Conservation (phyloP, 2,113 vertebrate species). For the Chaetorhynchus papuensis region DNA sequence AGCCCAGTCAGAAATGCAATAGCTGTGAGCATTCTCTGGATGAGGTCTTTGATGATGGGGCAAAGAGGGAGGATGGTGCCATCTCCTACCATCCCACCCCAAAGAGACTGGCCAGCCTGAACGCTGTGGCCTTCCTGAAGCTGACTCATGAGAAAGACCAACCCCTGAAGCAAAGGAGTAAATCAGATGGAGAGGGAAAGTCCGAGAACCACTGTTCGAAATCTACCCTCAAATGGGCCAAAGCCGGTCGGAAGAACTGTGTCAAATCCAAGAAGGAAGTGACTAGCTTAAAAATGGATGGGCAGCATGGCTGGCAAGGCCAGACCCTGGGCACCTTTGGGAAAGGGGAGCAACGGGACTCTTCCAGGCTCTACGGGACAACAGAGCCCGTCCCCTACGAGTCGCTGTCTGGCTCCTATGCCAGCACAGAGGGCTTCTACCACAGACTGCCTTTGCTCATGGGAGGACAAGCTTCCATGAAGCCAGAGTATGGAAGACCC, state of each 20-base stretch:
- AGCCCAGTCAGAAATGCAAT: slow-evolving; percentile 54
- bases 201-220: slow-evolving; percentile 55
- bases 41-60: slow-evolving; percentile 64
- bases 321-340: slow-evolving; percentile 17
- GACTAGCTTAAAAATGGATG: slow-evolving; percentile 70
- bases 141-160: slow-evolving; percentile 84
- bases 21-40: slow-evolving; percentile 65
- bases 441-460: slow-evolving; percentile 90
- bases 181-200: slow-evolving; percentile 53
- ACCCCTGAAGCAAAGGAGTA: slow-evolving; percentile 67
- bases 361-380: slow-evolving; percentile 15
- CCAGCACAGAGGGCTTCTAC: slow-evolving; percentile 81
- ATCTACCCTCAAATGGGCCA: slow-evolving; percentile 72
- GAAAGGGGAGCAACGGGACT: slow-evolving; percentile 49
- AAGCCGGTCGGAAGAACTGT: slow-evolving; percentile 76
- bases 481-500: slow-evolving; percentile 78
- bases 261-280: slow-evolving; percentile 80
- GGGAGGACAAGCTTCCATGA: slow-evolving; percentile 82
- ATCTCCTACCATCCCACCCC: slow-evolving; percentile 78
- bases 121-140: slow-evolving; percentile 90
- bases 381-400: slow-evolving; percentile 56
- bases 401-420: slow-evolving; percentile 81
- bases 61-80: slow-evolving; percentile 63
- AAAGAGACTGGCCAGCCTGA: slow-evolving; percentile 93
- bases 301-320: slow-evolving; percentile 47